Conservation (phyloP, 2,113 vertebrate genomes). For the Eulemur rufifrons region DNA sequence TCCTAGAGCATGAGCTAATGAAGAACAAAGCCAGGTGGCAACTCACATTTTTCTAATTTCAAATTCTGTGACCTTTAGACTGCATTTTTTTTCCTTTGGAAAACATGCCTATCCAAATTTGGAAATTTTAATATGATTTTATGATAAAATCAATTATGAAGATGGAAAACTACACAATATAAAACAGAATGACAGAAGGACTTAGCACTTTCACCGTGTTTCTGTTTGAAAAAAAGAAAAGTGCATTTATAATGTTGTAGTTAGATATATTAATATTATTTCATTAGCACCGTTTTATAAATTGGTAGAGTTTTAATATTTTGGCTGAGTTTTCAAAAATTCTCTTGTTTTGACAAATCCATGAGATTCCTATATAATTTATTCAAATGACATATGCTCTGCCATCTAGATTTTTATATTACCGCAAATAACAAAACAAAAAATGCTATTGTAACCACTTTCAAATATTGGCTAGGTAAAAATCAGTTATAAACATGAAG, state of each 20-base stretch:
- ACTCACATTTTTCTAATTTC: neutral
- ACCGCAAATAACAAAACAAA: neutral
- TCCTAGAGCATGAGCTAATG: neutral
- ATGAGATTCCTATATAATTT: neutral
- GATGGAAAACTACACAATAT: neutral
- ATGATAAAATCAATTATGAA: neutral
- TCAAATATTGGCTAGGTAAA: neutral
- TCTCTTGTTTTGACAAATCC: neutral
- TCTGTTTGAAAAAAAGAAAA: neutral
- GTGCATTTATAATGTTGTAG: accelerated
- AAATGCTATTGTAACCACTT: neutral
- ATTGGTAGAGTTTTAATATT: neutral
- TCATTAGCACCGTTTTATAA: neutral
- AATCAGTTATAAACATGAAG: neutral
- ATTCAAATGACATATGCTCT: neutral
- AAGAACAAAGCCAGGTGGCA: neutral
- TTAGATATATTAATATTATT: neutral
- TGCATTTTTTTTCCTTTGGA: neutral
- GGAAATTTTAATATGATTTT: neutral
- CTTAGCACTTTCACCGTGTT: neutral
- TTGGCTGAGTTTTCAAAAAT: neutral
- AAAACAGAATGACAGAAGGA: neutral
- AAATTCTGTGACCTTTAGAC: neutral
- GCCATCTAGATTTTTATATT: neutral
- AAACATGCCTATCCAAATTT: neutral